Conservation (phyloP, 2,888 invertebrate species). For the Drosophila gaucha region DNA sequence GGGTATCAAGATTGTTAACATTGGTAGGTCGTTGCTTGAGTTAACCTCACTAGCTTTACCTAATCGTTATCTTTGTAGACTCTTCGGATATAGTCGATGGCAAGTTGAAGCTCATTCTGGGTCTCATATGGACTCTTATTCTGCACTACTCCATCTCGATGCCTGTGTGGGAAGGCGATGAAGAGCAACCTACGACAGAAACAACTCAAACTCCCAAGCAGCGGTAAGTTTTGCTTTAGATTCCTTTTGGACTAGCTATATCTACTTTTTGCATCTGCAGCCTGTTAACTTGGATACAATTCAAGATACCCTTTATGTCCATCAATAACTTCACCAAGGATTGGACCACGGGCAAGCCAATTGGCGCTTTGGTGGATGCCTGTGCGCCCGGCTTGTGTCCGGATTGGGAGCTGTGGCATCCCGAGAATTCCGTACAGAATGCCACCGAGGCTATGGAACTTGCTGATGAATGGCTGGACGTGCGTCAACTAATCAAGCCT, state of each 20-base stretch:
- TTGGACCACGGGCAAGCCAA: conserved; percentile 95
- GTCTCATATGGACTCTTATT: conserved; percentile 96
- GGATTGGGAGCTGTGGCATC: conserved; percentile 94
- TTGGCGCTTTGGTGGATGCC: conserved; percentile 95
- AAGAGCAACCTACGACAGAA: conserved; percentile 85
- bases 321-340: conserved; percentile 94
- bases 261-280: conserved; percentile 79
- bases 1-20: conserved; percentile 95
- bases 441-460: conserved; percentile 95
- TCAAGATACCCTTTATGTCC: conserved; percentile 92
- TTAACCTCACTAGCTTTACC: not conserved
- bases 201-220: conserved; percentile 90
- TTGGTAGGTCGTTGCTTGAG: conserved; percentile 88
- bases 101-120: conserved; percentile 95
- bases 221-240: conserved; percentile 85
- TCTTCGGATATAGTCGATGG: conserved; percentile 95
- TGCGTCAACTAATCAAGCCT: conserved; percentile 94
- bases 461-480: conserved; percentile 94
- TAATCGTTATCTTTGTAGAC: conserved; percentile 85
- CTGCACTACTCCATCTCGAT: conserved; percentile 96
- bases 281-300: conserved; percentile 94
- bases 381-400: conserved; percentile 95
- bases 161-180: conserved; percentile 95
- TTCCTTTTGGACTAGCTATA: not conserved
- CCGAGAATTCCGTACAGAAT: conserved; percentile 92